Base-by-base conservation (phyloP, 1,140 invertebrate species). In the Drosophila mojavensis region DNA sequence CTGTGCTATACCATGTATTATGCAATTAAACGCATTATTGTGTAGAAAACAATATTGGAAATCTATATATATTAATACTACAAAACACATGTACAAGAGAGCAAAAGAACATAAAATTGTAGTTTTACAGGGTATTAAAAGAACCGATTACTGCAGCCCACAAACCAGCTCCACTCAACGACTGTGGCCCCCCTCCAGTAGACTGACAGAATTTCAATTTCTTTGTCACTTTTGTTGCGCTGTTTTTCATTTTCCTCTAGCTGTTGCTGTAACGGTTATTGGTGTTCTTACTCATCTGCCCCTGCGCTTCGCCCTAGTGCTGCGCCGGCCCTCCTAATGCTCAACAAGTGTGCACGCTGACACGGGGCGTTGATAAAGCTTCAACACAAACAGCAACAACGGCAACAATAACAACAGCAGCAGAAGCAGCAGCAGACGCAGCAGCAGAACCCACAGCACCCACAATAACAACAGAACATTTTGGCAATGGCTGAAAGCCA, bases 121-220 rank as follows among this genome's bases (percentile, higher is more conserved):
- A 17, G 17, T 17, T 17, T 39, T 50, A 26, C 60, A 50, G 47
- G 60, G 60, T 48, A 51, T 50, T 24, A 7, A 1, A 39, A 39
- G 5, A 62, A 47, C 10, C 30, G 13, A 17, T 39, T 67, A 41
- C 50, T 58, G 9, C 24, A 10, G 10, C 60, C 24, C 64, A 75
- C 65, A 78, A 50, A 11, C 20, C 15, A 11, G 1, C 11, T 24
- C 11, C 51, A 28, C 7, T 13, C 28, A n/a, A 33, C 28, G 9
- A 15, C n/a, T 13, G 13, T 5, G 24, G 13, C 50, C 24, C 50
- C 3, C 17, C 53, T 33, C 77, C 50, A 26, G 43, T 62, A 68
- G 43, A 71, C 69, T 28, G 61, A 56, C 75, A 70, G 82, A 88
- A 88, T 86, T 86, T 86, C 79, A 86, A 86, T 86, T 82, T 88